Evolutionary conservation across 2,888 invertebrate species (phyloP), one percentile per base, ranked within the genome.

Genomic region (Lamproptera curius): DNA sequence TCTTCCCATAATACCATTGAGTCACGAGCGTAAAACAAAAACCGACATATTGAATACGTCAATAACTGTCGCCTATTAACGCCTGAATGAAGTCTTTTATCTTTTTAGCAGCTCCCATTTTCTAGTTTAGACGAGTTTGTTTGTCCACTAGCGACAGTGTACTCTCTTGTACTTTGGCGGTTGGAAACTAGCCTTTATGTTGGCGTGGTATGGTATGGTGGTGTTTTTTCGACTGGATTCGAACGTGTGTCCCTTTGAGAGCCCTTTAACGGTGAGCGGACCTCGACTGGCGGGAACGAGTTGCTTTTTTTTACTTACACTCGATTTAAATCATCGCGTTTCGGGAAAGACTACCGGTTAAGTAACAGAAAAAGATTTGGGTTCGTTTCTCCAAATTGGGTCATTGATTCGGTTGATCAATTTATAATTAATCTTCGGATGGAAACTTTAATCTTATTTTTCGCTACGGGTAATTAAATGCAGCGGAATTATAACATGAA

Each of bases 61-160:
- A 59, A 63, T 75, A 75, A 76, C 78, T 67, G 65, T 67, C 50
- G 26, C 51, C 65, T 69, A 68, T 77, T 72, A 73, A 57, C 77
- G 67, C 70, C 56, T 58, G 47, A 63, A 62, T 67, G 57, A 61
- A 71, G 59, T 73, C 63, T 78, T 73, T 73, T 74, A 77, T 77
- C 76, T 78, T 69, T 71, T 79, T 79, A 79, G 74, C 75, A 47
- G 50, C 52, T 67, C 39, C 51, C 43, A 44, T 50, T 55, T 60
- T 66, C 67, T 57, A 63, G 61, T 69, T 65, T 60, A 56, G 52
- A 53, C 43, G 46, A 44, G 48, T 52, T 50, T 54, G 50, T 54
- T 53, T 54, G 53, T 46, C 42, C 26, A 49, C 45, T 39, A 50
- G 26, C 15, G 17, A 36, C 13, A 13, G 34, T 38, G 9, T n/a